phyloP scores from a whole-genome alignment of 2,797 vertebrate species.

The Erpetoichthys calabaricus region DNA sequence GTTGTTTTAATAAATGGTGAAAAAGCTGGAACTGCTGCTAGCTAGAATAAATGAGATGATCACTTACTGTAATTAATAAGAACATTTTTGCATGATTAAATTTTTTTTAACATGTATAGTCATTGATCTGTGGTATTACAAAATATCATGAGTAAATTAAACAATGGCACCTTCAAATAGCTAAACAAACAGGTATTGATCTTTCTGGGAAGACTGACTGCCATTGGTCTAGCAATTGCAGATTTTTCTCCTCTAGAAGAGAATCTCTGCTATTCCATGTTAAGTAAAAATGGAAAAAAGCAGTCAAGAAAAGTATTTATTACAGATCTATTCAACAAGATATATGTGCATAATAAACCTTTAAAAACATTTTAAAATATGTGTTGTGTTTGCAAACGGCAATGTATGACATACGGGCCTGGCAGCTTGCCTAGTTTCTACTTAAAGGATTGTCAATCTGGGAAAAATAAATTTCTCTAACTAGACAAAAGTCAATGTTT shows the following conservation, averaged over 20 bases:
- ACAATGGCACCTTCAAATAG: background rate
- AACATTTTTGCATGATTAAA: constrained; percentile 26
- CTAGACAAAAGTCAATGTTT: constrained; percentile 74
- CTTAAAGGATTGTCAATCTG: constrained; percentile 71
- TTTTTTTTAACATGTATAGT: constrained; percentile 18
- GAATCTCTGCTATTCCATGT: constrained; percentile 19
- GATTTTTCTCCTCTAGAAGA: constrained; percentile 13
- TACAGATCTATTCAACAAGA: constrained; percentile 41
- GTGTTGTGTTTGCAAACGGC: constrained; percentile 53
- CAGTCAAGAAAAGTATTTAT: constrained; percentile 43
- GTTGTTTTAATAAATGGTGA: too few species aligned
- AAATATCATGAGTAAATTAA: too few species aligned
- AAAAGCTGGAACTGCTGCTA: too few species aligned
- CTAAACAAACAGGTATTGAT: constrained; percentile 25
- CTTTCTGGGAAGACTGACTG: constrained; percentile 11
- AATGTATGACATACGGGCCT: constrained; percentile 55
- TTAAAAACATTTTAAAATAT: constrained; percentile 59
- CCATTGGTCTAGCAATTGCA: constrained; percentile 15
- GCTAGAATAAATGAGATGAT: too few species aligned
- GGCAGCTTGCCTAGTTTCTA: constrained; percentile 64
- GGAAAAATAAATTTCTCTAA: constrained; percentile 75
- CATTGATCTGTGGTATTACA: constrained; percentile 4
- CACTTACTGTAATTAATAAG: too few species aligned
- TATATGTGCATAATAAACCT: constrained; percentile 35
- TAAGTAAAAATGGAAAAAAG: constrained; percentile 30